phyloP scores from a whole-genome alignment of 2,888 invertebrate species.

The Euplagia quadripunctaria region DNA sequence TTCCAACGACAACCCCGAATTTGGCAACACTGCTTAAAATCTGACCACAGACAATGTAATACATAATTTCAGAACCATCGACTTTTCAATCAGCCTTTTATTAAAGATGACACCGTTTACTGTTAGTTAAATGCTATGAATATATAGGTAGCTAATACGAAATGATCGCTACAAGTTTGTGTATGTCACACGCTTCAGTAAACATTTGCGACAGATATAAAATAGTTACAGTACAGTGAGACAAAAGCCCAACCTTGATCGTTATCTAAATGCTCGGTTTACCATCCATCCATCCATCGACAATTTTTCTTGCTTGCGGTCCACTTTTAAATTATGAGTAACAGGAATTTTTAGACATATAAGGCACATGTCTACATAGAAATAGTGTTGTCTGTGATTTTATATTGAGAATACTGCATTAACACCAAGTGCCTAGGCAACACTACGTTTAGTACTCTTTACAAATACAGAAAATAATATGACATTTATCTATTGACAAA shows the following conservation, averaged over 20 bases:
- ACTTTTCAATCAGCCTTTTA: constrained; percentile 44
- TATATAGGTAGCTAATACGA: neutral
- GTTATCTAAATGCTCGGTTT: neutral
- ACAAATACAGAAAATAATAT: neutral
- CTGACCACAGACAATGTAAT: neutral
- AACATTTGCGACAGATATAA: neutral
- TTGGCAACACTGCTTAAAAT: neutral
- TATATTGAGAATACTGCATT: neutral
- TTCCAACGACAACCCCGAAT: neutral
- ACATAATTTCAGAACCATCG: constrained; percentile 31
- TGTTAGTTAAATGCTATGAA: constrained; percentile 1
- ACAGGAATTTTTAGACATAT: neutral
- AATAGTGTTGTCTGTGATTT: neutral
- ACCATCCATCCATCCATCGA: too few species aligned
- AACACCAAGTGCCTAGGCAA: neutral
- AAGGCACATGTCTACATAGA: neutral
- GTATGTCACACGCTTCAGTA: neutral
- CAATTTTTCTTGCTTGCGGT: too few species aligned
- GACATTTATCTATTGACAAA: too few species aligned
- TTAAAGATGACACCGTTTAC: constrained; percentile 34
- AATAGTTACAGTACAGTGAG: neutral
- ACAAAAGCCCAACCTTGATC: neutral
- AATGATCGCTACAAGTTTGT: neutral
- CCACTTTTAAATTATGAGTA: too few species aligned
- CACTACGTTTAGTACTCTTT: too few species aligned